Base-by-base conservation (phyloP, 2,113 vertebrate species). In the Cranoglanis bouderius region DNA sequence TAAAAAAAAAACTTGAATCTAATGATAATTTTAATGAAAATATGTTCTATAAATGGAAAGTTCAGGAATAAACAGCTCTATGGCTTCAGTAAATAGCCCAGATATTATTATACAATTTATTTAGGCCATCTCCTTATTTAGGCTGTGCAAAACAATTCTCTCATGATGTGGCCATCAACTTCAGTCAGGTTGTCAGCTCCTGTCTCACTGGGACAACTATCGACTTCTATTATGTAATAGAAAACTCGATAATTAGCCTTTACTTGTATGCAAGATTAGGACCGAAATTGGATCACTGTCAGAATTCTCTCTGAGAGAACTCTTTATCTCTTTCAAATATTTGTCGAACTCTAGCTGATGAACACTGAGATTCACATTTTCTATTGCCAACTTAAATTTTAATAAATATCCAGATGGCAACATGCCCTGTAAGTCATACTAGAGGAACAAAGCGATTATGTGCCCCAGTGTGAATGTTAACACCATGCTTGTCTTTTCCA, bases 401-500 rank as follows among this genome's bases (percentile, higher is more conserved):
- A 72, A 72, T 72, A 72, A 75, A 24, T 43, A 21, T 7, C 72
- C 38, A 75, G 19, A 43, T 74, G 38, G 19, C 0, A 26, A 12
- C 38, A 75, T 43, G 19, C 19, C 6, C 32, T 75, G 38, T 74
- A 51, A 40, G 67, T 72, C 29, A 85, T 49, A 55, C 10, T 14
- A 74, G 26, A 32, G 10, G 10, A 40, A 26, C 72, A 61, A 59
- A 43, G 29, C 24, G 40, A 89, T 24, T 21, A 13, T 85, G 35
- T 80, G 49, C 49, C 86, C 35, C 83, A 78, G 9, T 77, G 6
- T 21, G 14, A 12, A 35, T 46, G 0, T 43, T 87, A 53, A 63
- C n/a, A 6, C 26, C 55, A 19, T 26, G 24, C 16, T 21, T 63
- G 84, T 65, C 51, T 32, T 38, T 82, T 83, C 19, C 95, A 99